Percentiles rank a stretch among this genome's conserved stretches.
Evolutionary conservation across 53 echinoderm and acorn worm species (phyloP).

Genomic region (Arbacia lixula): DNA sequence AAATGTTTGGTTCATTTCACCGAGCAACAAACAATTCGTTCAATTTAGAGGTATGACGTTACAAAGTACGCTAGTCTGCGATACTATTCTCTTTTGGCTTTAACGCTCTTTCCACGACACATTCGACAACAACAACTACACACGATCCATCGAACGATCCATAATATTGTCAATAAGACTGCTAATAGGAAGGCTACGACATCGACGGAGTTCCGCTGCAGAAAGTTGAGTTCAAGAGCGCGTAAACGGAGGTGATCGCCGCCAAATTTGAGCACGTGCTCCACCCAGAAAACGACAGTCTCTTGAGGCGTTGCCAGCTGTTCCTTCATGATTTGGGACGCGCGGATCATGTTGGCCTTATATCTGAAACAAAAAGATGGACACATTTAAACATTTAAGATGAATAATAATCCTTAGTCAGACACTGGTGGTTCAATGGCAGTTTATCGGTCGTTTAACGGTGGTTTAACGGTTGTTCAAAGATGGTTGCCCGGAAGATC

Average conservation of each 20-base stretch:
- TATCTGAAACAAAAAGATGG: conserved; percentile 52
- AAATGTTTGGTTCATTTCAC: too few relatives aligned
- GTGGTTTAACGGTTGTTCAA: too few relatives aligned
- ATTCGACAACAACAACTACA: conserved; percentile 9
- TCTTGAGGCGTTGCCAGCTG: conserved; percentile 13
- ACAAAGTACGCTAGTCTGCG: too few relatives aligned
- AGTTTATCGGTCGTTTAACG: too few relatives aligned
- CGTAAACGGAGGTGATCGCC: conserved; percentile 53
- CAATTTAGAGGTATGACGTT: too few relatives aligned
- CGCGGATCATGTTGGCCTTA: background rate
- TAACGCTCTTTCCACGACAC: background rate
- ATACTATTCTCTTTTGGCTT: background rate
- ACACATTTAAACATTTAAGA: too few relatives aligned
- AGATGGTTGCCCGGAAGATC: too few relatives aligned
- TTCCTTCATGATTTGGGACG: conserved; percentile 47
- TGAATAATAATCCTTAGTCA: too few relatives aligned
- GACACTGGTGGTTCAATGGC: too few relatives aligned
- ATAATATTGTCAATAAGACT: background rate
- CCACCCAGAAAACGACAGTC: conserved; percentile 54
- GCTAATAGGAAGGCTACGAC: conserved; percentile 22
- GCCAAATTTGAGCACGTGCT: conserved; percentile 62
- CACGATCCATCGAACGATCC: background rate
- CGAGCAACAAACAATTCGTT: too few relatives aligned
- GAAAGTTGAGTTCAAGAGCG: conserved; percentile 56
- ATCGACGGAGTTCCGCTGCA: conserved; percentile 49